A percentile compares a stretch with the other conserved stretches of the same genome.
phyloP scores from a whole-genome alignment of 2,113 vertebrate genomes.

The Toxotes jaculatrix region DNA sequence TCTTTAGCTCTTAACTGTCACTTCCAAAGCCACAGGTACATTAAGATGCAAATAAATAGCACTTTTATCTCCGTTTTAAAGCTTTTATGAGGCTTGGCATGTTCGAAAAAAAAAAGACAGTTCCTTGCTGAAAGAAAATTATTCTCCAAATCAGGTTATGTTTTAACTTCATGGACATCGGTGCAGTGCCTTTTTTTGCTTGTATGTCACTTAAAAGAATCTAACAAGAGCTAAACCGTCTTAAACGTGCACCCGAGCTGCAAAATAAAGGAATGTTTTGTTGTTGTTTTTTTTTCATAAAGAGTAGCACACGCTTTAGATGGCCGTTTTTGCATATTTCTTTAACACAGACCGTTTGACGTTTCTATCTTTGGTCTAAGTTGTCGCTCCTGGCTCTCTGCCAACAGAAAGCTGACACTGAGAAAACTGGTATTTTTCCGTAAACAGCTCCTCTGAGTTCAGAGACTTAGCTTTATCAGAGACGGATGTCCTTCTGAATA shows the following conservation, averaged over 20 bases:
- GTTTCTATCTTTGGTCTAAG: slow-evolving; percentile 51
- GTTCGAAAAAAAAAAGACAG: background rate
- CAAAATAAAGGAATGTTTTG: background rate
- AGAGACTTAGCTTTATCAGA: slow-evolving; percentile 56
- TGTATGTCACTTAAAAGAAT: background rate
- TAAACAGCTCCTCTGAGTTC: slow-evolving; percentile 67
- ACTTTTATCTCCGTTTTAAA: slow-evolving; percentile 33
- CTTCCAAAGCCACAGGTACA: slow-evolving; percentile 30
- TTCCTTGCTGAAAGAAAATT: background rate
- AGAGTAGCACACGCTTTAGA: background rate
- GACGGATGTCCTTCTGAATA: slow-evolving; percentile 46
- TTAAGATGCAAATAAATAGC: slow-evolving; percentile 39
- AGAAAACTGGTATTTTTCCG: slow-evolving; percentile 68
- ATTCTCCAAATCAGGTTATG: background rate
- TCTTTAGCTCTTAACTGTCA: slow-evolving; percentile 20
- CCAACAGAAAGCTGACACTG: slow-evolving; percentile 59
- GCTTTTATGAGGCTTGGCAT: slow-evolving; percentile 9
- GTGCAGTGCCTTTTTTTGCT: background rate
- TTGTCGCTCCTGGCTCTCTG: slow-evolving; percentile 47
- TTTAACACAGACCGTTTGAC: slow-evolving; percentile 3
- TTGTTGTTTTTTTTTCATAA: background rate
- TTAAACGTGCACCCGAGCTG: background rate
- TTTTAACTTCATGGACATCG: slow-evolving; percentile 7
- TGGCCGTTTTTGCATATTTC: slow-evolving; percentile 11
- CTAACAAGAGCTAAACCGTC: background rate